Conservation (phyloP, 1,140 invertebrate genomes). For the Drosophila aff. region DNA sequence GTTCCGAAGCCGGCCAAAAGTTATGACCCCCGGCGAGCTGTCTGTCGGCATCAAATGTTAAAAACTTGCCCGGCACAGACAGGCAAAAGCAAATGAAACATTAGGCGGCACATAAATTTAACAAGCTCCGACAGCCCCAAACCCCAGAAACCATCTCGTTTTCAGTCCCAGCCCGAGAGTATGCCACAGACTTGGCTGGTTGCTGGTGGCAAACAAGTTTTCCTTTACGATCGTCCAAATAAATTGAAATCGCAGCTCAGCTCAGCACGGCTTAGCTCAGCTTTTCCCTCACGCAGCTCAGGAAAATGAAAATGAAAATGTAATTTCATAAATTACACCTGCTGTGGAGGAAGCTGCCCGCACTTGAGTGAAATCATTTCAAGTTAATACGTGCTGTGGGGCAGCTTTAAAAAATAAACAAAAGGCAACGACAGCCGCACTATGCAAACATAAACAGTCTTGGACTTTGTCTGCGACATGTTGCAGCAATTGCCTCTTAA, state of each 20-base stretch:
- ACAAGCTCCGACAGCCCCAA: conserved; percentile 55
- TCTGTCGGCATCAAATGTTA: conserved; percentile 58
- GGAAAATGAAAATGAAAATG: conserved; percentile 65
- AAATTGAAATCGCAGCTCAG: conserved; percentile 72
- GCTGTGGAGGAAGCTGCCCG: conserved; percentile 29
- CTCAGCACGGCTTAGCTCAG: conserved; percentile 23
- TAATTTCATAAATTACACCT: conserved; percentile 77
- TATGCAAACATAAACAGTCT: conserved; percentile 32
- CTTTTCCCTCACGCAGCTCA: conserved; percentile 33
- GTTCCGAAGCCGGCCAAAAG: conserved; percentile 26
- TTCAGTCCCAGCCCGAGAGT: conserved; percentile 34
- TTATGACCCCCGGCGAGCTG: conserved; percentile 45
- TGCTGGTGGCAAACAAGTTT: conserved; percentile 45
- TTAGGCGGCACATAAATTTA: conserved; percentile 69
- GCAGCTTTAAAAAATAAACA: conserved; percentile 57
- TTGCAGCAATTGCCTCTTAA: conserved; percentile 65
- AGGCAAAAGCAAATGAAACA: conserved; percentile 47
- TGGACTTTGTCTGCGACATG: conserved; percentile 55
- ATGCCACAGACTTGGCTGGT: conserved; percentile 28
- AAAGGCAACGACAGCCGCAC: not conserved
- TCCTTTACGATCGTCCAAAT: conserved; percentile 62
- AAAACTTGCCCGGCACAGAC: conserved; percentile 24
- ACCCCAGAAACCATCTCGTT: conserved; percentile 3
- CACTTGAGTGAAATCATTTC: conserved; percentile 40
- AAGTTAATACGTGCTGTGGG: conserved; percentile 61